Evolutionary conservation across 2,797 vertebrate species (phyloP).

Genomic region (Chaenodraco wilsoni): DNA sequence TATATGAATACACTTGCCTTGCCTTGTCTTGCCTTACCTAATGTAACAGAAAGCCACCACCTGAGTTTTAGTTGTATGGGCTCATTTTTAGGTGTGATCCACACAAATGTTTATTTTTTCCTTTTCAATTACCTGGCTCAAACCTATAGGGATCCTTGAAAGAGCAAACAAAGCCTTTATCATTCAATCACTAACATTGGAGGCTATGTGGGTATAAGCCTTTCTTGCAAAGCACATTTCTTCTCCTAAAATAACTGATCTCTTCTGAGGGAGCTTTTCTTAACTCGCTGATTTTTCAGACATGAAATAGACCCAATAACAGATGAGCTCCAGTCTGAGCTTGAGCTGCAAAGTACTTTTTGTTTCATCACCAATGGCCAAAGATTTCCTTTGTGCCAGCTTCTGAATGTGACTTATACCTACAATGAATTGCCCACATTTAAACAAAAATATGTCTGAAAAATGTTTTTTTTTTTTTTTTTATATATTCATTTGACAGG

Average conservation of each 20-base stretch:
- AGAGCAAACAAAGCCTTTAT: constrained; percentile 69
- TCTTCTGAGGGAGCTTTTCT: constrained; percentile 50
- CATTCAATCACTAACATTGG: constrained; percentile 67
- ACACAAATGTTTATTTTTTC: constrained; percentile 42
- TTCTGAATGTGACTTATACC: constrained; percentile 15
- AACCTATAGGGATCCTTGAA: constrained; percentile 57
- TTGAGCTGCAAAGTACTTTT: constrained; percentile 16
- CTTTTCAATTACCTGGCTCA: constrained; percentile 61
- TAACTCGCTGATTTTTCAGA: constrained; percentile 29
- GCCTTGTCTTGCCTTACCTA: neutral
- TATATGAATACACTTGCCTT: too few relatives aligned
- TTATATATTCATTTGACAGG: too few relatives aligned
- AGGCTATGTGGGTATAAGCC: constrained; percentile 52
- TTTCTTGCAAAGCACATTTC: constrained; percentile 48
- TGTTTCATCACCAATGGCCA: constrained; percentile 25
- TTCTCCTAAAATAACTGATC: constrained; percentile 34
- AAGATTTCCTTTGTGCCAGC: constrained; percentile 17
- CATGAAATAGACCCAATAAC: constrained; percentile 32
- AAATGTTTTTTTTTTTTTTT: too few relatives aligned
- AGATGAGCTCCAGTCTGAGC: constrained; percentile 5
- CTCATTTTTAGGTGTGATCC: constrained; percentile 43
- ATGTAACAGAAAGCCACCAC: constrained; percentile 17
- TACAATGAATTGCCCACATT: neutral
- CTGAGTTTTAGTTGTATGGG: constrained; percentile 39
- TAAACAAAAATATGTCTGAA: neutral